phyloP scores from a whole-genome alignment of 2,113 vertebrate species.

The Chionomys nivalis region DNA sequence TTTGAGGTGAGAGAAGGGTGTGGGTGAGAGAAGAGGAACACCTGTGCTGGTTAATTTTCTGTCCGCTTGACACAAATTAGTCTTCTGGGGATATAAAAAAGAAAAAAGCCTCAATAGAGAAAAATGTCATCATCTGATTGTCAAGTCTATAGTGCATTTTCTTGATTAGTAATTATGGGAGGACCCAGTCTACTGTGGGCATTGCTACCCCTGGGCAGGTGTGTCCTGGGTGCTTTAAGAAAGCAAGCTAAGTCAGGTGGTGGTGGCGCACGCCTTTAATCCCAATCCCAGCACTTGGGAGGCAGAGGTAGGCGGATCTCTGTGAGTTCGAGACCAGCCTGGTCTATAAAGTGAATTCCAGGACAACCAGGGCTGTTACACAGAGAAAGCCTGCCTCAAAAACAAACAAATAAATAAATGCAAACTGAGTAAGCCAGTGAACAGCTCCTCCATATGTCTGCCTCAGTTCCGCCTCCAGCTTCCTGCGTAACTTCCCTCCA shows the following conservation, averaged over 20 bases:
- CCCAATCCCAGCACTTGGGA: too few relatives aligned
- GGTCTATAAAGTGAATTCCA: too few relatives aligned
- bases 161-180: neutral
- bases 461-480: neutral
- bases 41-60: neutral
- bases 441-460: neutral
- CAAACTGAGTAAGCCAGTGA: neutral
- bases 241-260: too few relatives aligned
- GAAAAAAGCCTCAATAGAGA: neutral
- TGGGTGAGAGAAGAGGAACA: neutral
- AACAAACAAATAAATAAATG: too few relatives aligned
- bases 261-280: too few relatives aligned
- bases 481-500: neutral
- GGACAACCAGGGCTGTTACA: too few relatives aligned
- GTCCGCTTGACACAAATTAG: neutral
- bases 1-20: too few relatives aligned
- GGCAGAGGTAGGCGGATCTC: too few relatives aligned
- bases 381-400: too few relatives aligned
- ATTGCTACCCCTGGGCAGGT: neutral
- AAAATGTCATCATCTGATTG: neutral
- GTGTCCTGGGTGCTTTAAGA: neutral
- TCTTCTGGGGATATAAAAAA: neutral
- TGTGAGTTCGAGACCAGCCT: too few relatives aligned
- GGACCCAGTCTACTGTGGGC: neutral
- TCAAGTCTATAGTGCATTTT: neutral